Conservation (phyloP, 2,113 vertebrate genomes). For the Macaca mulatta region DNA sequence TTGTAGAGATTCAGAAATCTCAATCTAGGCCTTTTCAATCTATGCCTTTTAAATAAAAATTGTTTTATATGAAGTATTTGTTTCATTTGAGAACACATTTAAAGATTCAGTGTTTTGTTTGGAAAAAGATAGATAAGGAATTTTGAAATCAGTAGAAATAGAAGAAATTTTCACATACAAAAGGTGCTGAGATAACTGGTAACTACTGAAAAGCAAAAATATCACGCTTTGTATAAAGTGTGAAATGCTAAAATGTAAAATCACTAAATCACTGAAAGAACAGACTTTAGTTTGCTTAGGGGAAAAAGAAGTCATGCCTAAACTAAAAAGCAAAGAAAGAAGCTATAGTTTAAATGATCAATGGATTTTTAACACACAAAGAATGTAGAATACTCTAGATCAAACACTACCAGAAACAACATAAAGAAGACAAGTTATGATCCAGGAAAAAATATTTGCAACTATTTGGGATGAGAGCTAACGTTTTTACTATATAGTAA, state of each 20-base stretch:
- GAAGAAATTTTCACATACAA: background rate
- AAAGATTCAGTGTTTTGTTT: background rate
- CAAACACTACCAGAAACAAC: background rate
- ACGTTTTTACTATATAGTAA: background rate
- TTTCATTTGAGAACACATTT: background rate
- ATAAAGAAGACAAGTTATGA: background rate
- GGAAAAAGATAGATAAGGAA: background rate
- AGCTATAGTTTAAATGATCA: background rate
- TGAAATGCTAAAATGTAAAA: conserved; percentile 21
- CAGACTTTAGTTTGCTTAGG: background rate
- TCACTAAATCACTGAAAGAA: background rate
- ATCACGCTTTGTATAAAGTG: background rate
- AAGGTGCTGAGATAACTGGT: background rate
- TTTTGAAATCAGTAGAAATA: background rate
- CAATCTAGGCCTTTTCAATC: background rate
- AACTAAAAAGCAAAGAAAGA: background rate
- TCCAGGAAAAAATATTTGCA: background rate
- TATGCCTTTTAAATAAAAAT: background rate
- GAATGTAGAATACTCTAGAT: background rate
- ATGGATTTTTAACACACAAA: background rate
- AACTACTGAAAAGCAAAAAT: background rate
- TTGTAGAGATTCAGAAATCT: background rate
- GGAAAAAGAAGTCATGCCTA: background rate
- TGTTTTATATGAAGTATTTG: background rate
- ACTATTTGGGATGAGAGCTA: background rate